Base-by-base conservation (phyloP, 2,113 vertebrate species). In the Hippoglossus stenolepis region DNA sequence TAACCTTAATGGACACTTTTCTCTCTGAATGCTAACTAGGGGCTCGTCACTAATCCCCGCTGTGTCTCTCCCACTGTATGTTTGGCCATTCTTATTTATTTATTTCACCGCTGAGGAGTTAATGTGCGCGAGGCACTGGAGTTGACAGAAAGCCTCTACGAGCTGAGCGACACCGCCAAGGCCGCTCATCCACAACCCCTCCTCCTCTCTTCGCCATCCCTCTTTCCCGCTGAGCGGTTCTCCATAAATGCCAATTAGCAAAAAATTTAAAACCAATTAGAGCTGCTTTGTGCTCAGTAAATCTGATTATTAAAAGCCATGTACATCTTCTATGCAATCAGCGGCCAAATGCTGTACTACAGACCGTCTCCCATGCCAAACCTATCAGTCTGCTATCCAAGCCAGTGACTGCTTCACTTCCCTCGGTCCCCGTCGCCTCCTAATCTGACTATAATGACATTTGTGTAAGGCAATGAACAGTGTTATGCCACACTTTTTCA, bases 371-470 rank as follows among this genome's bases (percentile, higher is more conserved):
- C 65, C 70, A 51, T 67, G 66, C 71, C 69, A 75, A 70, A 64
- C 49, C 75, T 61, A 83, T 90, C 86, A 74, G 66, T 84, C 75
- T 80, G 74, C 69, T 2, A 62, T 82, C 71, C 69, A 56, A 57
- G 80, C 72, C 77, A 71, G 21, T 60, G 40, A 28, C 67, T 75
- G 82, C 83, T 70, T 56, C 64, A 28, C 77, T 40, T 40, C 76
- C 75, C 80, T 65, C 43, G 9, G 54, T 69, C 60, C 72, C 70
- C 56, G 70, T 72, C 71, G 75, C 73, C 77, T 66, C 85, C 73
- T 91, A 87, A 91, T 91, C 83, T 76, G 51, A 85, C 85, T 66
- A 78, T 85, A 91, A 92, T 87, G 88, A 90, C 90, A 88, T 92
- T 92, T 90, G 85, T 47, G 73, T 35, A 79, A 80, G 63, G 85